These are phyloP conservation scores for Ceyx margarethae DNA, from an alignment of 2,113 vertebrate species.

Conservation along the genomic window DNA sequence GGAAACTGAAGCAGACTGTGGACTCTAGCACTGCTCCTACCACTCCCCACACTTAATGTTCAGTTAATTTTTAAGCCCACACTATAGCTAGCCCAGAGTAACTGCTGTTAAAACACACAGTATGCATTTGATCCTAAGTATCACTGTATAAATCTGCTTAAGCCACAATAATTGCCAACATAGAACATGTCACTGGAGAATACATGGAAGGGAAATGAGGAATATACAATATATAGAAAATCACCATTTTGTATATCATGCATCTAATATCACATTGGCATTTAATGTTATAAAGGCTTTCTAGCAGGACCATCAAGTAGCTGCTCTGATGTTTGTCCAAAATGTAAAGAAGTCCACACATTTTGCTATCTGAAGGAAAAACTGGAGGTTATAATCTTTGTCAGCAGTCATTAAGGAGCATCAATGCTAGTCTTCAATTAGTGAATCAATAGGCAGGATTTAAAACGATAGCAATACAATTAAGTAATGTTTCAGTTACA, in stretches of 20 bases:
- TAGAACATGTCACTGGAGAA: not conserved
- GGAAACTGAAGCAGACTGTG: not conserved
- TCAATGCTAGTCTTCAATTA: not conserved
- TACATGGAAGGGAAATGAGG: not conserved
- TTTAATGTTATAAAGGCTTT: not conserved
- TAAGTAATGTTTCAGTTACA: constrained; percentile 31
- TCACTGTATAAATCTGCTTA: not conserved
- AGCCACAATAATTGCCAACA: not conserved
- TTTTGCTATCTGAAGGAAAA: not conserved
- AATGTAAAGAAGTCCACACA: not conserved
- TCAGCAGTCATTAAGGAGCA: not conserved
- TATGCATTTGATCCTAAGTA: not conserved
- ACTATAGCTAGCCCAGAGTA: not conserved
- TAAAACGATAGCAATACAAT: constrained; percentile 47
- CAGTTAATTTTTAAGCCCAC: not conserved
- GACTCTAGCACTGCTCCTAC: not conserved
- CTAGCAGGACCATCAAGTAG: not conserved
- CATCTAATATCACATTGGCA: not conserved
- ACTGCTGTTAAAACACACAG: not conserved
- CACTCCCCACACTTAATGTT: not conserved
- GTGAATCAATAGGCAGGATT: constrained; percentile 11
- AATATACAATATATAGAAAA: not conserved
- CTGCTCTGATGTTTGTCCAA: not conserved
- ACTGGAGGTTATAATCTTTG: not conserved
- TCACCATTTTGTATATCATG: not conserved